A percentile compares a stretch with the other conserved stretches of the same genome.
Conservation (phyloP, 2,888 invertebrate species). For the Catocala fraxini region DNA sequence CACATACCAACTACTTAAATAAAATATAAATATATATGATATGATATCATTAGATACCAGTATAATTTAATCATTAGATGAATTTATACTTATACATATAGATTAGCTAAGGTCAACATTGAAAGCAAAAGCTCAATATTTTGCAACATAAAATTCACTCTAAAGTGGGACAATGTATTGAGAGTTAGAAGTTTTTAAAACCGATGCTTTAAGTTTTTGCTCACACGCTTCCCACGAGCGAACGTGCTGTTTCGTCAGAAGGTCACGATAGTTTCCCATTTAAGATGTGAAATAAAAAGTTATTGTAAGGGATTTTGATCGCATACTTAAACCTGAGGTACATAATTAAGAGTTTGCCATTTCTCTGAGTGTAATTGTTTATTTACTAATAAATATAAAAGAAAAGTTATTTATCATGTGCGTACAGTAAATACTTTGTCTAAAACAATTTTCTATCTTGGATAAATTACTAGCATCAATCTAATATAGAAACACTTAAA, state of each 20-base stretch:
- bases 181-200: conserved; percentile 1
- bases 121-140: neutral
- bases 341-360: no score
- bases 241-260: conserved; percentile 34
- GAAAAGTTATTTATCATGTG: no score
- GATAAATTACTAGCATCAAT: no score
- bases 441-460: no score
- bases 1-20: neutral
- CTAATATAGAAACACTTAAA: no score
- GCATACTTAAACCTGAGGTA: neutral
- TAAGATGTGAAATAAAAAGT: conserved; percentile 16
- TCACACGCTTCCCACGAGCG: conserved; percentile 36
- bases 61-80: no score
- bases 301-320: conserved; percentile 11
- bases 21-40: neutral
- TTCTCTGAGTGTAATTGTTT: neutral
- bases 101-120: neutral
- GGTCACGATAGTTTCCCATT: conserved; percentile 25
- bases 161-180: conserved; percentile 13
- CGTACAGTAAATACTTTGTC: no score
- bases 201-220: conserved; percentile 14
- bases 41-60: neutral
- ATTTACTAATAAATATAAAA: no score
- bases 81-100: no score
- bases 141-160: conserved; percentile 13